Conservation (phyloP, 2,797 vertebrate species). For the Morus bassanus region DNA sequence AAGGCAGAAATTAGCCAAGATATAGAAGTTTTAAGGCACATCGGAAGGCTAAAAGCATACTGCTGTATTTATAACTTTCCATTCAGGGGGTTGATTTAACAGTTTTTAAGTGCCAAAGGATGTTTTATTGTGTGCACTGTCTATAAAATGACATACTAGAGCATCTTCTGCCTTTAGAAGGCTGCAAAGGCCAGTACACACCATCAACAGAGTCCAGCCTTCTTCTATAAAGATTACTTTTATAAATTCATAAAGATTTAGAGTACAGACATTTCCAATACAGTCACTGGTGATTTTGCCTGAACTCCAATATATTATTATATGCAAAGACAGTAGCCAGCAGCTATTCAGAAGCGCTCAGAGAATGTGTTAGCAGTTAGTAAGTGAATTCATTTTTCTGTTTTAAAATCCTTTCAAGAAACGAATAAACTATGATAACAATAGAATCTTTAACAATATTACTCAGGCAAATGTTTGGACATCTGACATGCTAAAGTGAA, state of each 20-base stretch:
- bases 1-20: not conserved
- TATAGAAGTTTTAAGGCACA: not conserved
- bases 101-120: not conserved
- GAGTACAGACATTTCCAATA: not conserved
- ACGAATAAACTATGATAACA: not conserved
- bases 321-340: not conserved
- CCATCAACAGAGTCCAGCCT: not conserved
- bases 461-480: constrained; percentile 26
- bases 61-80: not conserved
- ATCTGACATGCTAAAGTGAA: constrained; percentile 1
- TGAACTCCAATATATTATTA: not conserved
- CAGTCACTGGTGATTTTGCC: not conserved
- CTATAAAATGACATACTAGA: not conserved
- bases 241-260: not conserved
- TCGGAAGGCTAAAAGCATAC: not conserved
- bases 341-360: not conserved
- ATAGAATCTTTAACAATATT: not conserved
- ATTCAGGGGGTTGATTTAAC: not conserved
- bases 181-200: not conserved
- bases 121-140: not conserved
- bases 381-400: not conserved
- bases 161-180: not conserved
- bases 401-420: constrained; percentile 32
- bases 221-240: not conserved
- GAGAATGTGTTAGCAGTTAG: not conserved